A percentile compares a stretch with the other conserved stretches of the same genome.
phyloP scores from a whole-genome alignment of 2,888 invertebrate genomes.

The Isoperla grammatica region DNA sequence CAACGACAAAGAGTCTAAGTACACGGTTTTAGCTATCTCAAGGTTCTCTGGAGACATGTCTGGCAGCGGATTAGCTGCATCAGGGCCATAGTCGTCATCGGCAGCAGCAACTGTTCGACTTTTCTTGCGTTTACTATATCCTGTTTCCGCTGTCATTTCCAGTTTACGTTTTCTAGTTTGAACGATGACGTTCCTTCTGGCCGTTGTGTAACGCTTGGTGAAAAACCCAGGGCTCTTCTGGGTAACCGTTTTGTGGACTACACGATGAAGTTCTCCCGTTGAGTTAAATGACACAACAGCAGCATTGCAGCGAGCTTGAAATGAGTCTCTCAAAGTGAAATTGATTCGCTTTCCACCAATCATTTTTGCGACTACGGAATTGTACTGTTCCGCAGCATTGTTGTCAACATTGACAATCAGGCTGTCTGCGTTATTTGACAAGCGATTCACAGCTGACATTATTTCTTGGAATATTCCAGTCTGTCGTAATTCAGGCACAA shows the following conservation, averaged over 20 bases:
- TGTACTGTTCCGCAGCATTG: constrained; percentile 9
- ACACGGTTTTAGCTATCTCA: neutral
- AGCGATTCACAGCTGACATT: constrained; percentile 15
- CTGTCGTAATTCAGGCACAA: neutral
- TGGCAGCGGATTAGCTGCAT: neutral
- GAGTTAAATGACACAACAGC: constrained; percentile 19
- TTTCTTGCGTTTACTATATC: neutral
- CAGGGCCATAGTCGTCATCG: neutral
- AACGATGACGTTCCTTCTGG: neutral
- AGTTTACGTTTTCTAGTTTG: neutral
- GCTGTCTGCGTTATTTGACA: constrained; percentile 17
- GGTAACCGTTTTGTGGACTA: neutral
- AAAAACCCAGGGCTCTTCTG: neutral
- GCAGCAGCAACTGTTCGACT: neutral
- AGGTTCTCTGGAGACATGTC: neutral
- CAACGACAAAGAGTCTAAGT: neutral
- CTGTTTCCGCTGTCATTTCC: neutral
- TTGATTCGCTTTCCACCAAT: constrained; percentile 23
- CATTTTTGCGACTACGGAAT: constrained; percentile 14
- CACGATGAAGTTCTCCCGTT: neutral
- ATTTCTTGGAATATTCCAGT: constrained; percentile 16
- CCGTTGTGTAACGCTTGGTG: neutral
- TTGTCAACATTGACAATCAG: constrained; percentile 14
- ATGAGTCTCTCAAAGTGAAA: constrained; percentile 17
- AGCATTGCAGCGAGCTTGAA: constrained; percentile 20